A percentile compares a stretch with the other conserved stretches of the same genome.
phyloP scores from a whole-genome alignment of 2,797 vertebrate species.

The Glyptemys insculpta region DNA sequence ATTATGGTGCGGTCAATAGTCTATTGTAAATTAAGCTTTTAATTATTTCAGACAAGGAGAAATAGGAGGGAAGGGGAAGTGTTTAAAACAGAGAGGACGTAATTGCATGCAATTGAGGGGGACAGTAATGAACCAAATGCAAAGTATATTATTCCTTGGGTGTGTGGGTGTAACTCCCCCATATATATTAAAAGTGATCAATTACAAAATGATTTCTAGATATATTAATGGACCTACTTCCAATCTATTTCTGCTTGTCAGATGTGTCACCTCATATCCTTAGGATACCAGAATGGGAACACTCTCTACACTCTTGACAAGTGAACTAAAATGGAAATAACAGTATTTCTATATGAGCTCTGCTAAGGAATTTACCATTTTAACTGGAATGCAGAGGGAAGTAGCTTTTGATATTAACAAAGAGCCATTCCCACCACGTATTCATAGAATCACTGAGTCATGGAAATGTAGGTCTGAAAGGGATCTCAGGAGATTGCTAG shows the following conservation, averaged over 20 bases:
- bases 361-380: slow-evolving; percentile 53
- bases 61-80: slow-evolving; percentile 1
- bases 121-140: slow-evolving; percentile 44
- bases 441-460: not conserved
- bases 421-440: not conserved
- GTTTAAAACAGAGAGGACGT: slow-evolving; percentile 47
- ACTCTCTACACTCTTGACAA: slow-evolving; percentile 65
- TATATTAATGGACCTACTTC: slow-evolving; percentile 74
- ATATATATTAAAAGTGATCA: slow-evolving; percentile 71
- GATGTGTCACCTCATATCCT: slow-evolving; percentile 69
- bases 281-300: slow-evolving; percentile 61
- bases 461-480: not conserved
- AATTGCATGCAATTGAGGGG: slow-evolving; percentile 15
- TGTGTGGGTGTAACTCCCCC: slow-evolving; percentile 68
- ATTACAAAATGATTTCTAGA: slow-evolving; percentile 66
- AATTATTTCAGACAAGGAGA: not conserved
- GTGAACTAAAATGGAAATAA: slow-evolving; percentile 61
- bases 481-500: not conserved
- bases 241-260: slow-evolving; percentile 73
- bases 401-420: slow-evolving; percentile 9
- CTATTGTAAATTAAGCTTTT: not conserved
- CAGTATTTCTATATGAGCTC: slow-evolving; percentile 42
- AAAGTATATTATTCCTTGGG: slow-evolving; percentile 45
- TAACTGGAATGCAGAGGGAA: not conserved
- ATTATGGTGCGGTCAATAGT: not conserved